Conservation (phyloP, 2,113 vertebrate genomes). For the Elephas maximus region DNA sequence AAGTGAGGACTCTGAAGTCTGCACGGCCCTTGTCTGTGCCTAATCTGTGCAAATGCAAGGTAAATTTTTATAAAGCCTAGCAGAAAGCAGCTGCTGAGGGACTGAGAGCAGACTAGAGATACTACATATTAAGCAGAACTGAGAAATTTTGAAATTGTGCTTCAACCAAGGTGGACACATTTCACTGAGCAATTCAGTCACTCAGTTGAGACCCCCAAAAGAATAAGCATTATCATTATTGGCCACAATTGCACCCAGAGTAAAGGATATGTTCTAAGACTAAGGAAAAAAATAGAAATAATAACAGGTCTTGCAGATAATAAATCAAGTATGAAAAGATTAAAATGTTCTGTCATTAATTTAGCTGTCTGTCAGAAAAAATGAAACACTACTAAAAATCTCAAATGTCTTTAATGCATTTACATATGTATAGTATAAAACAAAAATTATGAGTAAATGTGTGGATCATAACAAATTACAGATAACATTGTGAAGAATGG, state of each 20-base stretch:
- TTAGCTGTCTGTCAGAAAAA: neutral
- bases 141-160: neutral
- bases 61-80: neutral
- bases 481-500: too few relatives aligned
- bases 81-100: neutral
- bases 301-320: neutral
- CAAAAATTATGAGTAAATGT: neutral
- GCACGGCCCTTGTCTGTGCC: neutral
- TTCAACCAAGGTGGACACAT: neutral
- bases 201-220: neutral
- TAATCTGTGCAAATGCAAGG: neutral
- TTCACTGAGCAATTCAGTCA: neutral
- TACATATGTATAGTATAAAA: neutral
- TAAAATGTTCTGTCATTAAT: neutral
- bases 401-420: neutral
- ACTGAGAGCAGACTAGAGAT: neutral
- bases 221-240: neutral
- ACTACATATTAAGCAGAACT: neutral
- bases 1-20: neutral
- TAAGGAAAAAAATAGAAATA: neutral
- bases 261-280: neutral
- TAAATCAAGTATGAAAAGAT: neutral
- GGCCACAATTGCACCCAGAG: neutral
- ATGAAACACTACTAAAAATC: neutral
- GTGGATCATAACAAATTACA: neutral